Evolutionary conservation across 1,140 invertebrate species (phyloP), one percentile per base, ranked within the genome.

Genomic region (Drosophila chauvacae): DNA sequence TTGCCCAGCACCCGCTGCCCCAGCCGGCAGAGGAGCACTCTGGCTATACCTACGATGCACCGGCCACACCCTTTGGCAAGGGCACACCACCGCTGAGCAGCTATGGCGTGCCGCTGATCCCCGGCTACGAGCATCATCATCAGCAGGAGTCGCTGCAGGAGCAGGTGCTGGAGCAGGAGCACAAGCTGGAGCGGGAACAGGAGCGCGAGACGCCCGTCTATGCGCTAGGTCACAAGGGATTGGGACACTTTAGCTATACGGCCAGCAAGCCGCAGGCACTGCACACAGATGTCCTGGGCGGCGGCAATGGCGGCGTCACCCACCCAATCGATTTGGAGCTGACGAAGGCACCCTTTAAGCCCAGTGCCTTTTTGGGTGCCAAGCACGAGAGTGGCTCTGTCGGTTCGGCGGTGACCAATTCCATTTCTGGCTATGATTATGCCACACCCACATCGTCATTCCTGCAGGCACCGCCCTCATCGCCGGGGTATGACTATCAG

Each of bases 311-410:
- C n/a, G 50, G 37, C 10, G 51, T 30, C 30, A 14, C 11, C 48
- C 26, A 37, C 11, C 33, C 44, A 23, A 23, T 23, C 23, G 57
- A 47, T 0, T 59, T 69, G 6, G 83, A 86, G 9, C 59, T 81
- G 16, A 39, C 77, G 3, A 88, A 90, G 68, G 73, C 81, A 1
- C 91, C 91, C 0, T 92, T 92, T 48, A 91, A 88, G 69, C 90
- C 91, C 11, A 91, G 91, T 56, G 81, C 84, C n/a, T 91, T 91
- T 14, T 55, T 92, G 26, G 91, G 91, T 2, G 77, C 84, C 77
- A 91, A 84, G 47, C 85, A 90, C 11, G 85, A 90, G 37, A 10
- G 63, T 11, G 60, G 61, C 23, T 50, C 39, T 13, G 33, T 0
- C 9, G 39, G 28, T 11, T 2, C 41, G 4, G 60, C 41, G 4